These are phyloP conservation scores for Kryphioiulus occultus DNA, from an alignment of 2,888 invertebrate genomes.

Conservation along the genomic window DNA sequence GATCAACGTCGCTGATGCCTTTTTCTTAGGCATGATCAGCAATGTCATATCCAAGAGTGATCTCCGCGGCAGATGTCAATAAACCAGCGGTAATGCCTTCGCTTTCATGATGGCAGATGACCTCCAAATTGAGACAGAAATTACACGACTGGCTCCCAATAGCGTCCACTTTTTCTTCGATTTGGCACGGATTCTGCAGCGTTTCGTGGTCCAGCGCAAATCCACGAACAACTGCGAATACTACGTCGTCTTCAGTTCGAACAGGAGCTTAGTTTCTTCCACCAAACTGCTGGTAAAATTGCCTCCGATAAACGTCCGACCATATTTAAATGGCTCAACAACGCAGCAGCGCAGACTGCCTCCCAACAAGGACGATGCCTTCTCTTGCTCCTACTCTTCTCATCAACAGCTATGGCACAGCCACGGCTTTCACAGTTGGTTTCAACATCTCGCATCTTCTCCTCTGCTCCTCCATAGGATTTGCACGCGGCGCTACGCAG, in stretches of 20 bases:
- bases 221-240: neutral
- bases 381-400: neutral
- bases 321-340: neutral
- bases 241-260: neutral
- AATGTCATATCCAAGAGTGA: neutral
- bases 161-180: neutral
- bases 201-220: neutral
- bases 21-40: conserved; percentile 24
- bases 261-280: neutral
- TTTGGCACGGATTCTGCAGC: neutral
- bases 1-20: neutral
- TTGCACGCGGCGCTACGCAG: neutral
- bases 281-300: neutral
- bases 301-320: neutral
- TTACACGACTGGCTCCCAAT: neutral
- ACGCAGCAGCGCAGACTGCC: neutral
- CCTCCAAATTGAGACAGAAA: conserved; percentile 28
- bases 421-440: neutral
- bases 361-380: neutral
- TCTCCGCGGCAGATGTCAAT: neutral
- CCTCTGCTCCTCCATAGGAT: neutral
- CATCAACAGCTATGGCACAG: neutral
- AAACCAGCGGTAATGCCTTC: conserved; percentile 27
- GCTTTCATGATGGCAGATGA: conserved; percentile 45
- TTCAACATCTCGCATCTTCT: conserved; percentile 6